Evolutionary conservation across 2,888 invertebrate genomes (phyloP), one percentile per base, ranked within the genome.

Genomic region (Drosophila aldrichi): DNA sequence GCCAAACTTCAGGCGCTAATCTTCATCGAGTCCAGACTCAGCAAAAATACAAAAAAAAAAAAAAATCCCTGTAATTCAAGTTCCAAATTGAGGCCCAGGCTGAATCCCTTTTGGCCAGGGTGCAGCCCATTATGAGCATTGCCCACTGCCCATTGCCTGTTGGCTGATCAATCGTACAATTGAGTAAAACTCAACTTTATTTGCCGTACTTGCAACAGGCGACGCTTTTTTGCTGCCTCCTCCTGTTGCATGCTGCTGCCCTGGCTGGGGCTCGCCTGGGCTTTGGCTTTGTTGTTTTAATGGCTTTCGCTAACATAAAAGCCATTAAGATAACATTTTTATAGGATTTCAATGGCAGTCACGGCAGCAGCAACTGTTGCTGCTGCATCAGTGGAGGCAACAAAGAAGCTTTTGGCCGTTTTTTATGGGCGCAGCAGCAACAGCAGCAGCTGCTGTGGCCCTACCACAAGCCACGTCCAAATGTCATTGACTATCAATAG

Each of bases 261-360:
- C 18, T 4, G 46, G 58, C 52, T 58, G 63, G 46, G 66, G 51
- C 70, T 65, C 46, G 74, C 65, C 54, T 63, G 54, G 76, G 66
- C 79, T 55, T 58, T 64, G 77, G 83, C 88, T 82, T 79, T 79
- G 81, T 81, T 81, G 79, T 79, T 81, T 79, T 86, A 86, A 86
- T 90, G 90, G 88, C 83, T 90, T 89, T 90, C 89, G 91, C 91
- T 81, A 91, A 89, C 91, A 89, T 91, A 89, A 89, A 89, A 91
- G 90, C 89, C 90, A 90, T 90, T 90, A 90, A 90, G 91, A 90
- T 90, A 91, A 90, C 88, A 90, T 85, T 89, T 88, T 86, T 84
- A 82, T 85, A 85, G 90, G 88, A 86, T 88, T 89, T 89, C 78
- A 76, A 70, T 80, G 78, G 79, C 79, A 79, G 81, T 80, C 81